A percentile compares a stretch with the other conserved stretches of the same genome.
Evolutionary conservation across 2,888 invertebrate species (phyloP).

Genomic region (Corythucha ciliata): DNA sequence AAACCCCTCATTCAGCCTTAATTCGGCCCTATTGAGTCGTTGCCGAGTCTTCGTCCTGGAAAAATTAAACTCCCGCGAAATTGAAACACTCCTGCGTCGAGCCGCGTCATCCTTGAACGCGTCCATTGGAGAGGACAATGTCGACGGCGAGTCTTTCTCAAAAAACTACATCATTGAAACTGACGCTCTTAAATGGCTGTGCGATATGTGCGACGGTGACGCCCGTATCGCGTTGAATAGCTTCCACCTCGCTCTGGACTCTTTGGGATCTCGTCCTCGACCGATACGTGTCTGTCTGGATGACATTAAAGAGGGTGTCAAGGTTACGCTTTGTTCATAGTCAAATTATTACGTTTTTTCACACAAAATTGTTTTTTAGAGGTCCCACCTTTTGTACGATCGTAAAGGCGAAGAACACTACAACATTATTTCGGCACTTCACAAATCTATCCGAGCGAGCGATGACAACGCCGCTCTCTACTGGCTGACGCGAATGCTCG

Average conservation of each 20-base stretch:
- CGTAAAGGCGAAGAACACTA: conserved; percentile 73
- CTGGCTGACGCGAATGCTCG: conserved; percentile 70
- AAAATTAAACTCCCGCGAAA: conserved; percentile 53
- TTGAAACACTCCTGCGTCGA: conserved; percentile 38
- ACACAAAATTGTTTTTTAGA: conserved; percentile 42
- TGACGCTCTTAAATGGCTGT: conserved; percentile 57
- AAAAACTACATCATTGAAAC: conserved; percentile 38
- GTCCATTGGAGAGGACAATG: neutral
- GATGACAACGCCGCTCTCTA: conserved; percentile 73
- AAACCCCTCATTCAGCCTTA: conserved; percentile 77
- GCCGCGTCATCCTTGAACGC: neutral
- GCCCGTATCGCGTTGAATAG: conserved; percentile 68
- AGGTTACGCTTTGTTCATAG: conserved; percentile 43
- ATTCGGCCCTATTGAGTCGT: conserved; percentile 66
- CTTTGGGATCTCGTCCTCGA: conserved; percentile 42
- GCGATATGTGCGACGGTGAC: conserved; percentile 72
- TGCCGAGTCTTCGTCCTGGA: conserved; percentile 67
- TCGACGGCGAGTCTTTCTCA: conserved; percentile 17
- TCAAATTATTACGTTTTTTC: conserved; percentile 4
- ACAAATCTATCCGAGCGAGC: conserved; percentile 71
- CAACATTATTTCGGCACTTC: conserved; percentile 70
- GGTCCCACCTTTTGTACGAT: conserved; percentile 69
- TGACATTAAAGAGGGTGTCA: conserved; percentile 62
- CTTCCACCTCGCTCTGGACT: conserved; percentile 58
- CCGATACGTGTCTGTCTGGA: conserved; percentile 49